Conservation (phyloP, 2,113 vertebrate genomes). For the Corydoras sp. region DNA sequence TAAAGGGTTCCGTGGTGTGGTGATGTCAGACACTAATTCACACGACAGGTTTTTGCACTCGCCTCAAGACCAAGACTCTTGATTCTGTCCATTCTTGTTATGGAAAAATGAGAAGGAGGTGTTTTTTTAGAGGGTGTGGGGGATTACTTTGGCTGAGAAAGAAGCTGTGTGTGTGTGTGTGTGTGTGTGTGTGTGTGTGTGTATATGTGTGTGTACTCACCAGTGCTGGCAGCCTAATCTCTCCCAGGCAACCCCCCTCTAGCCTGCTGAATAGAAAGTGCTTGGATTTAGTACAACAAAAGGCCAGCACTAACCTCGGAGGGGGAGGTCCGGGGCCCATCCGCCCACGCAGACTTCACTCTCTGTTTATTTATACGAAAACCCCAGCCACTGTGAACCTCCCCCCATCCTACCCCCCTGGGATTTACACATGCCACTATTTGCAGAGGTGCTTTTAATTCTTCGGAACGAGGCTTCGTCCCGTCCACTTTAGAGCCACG, state of each 20-base stretch:
- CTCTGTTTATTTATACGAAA: slow-evolving; percentile 75
- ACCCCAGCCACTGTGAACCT: slow-evolving; percentile 62
- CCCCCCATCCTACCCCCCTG: slow-evolving; percentile 48
- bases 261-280: slow-evolving; percentile 69
- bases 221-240: slow-evolving; percentile 68
- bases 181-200: slow-evolving; percentile 26
- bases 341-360: slow-evolving; percentile 63
- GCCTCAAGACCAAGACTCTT: slow-evolving; percentile 31
- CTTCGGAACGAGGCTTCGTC: slow-evolving; percentile 63
- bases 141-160: slow-evolving; percentile 35
- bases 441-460: slow-evolving; percentile 74
- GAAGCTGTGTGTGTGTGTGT: slow-evolving; percentile 29
- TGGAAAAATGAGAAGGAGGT: slow-evolving; percentile 25
- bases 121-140: slow-evolving; percentile 32
- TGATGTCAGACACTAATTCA: slow-evolving; percentile 40
- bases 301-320: slow-evolving; percentile 62
- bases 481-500: slow-evolving; percentile 45
- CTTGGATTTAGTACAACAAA: slow-evolving; percentile 76
- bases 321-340: slow-evolving; percentile 45
- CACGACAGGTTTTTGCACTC: slow-evolving; percentile 44
- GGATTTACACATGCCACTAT: slow-evolving; percentile 69
- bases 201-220: slow-evolving; percentile 23
- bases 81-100: slow-evolving; percentile 44
- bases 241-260: slow-evolving; percentile 60
- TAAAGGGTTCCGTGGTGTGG: slow-evolving; percentile 38